These are phyloP conservation scores for Melinopterus prodromus DNA, from an alignment of 2,888 invertebrate genomes.

Conservation along the genomic window DNA sequence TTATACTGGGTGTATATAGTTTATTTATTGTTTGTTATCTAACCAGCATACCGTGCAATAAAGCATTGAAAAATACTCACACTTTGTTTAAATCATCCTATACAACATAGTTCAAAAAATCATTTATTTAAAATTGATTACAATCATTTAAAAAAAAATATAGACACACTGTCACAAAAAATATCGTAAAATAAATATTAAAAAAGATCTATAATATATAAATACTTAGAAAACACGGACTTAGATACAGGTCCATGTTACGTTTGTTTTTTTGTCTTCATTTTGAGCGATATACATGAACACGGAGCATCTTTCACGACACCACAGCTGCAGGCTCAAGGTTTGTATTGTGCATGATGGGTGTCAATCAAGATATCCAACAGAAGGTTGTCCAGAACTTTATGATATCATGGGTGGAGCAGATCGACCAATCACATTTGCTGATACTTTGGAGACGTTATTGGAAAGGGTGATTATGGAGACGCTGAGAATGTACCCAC, in stretches of 20 bases:
- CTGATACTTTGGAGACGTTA: constrained; percentile 84
- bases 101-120: not conserved
- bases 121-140: not conserved
- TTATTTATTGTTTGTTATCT: constrained; percentile 31
- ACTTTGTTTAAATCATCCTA: not conserved
- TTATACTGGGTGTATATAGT: constrained; percentile 29
- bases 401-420: constrained; percentile 80
- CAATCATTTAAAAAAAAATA: not conserved
- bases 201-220: constrained; percentile 18
- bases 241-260: constrained; percentile 16
- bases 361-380: constrained; percentile 77
- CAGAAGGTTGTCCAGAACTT: constrained; percentile 77
- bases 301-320: constrained; percentile 63
- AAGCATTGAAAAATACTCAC: constrained; percentile 30
- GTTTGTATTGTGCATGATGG: constrained; percentile 81
- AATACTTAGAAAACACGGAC: constrained; percentile 16
- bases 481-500: constrained; percentile 80
- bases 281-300: constrained; percentile 22
- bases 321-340: constrained; percentile 85
- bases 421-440: constrained; percentile 78
- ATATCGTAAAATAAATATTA: constrained; percentile 21
- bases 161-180: constrained; percentile 22
- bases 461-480: constrained; percentile 84
- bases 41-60: constrained; percentile 34
- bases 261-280: constrained; percentile 12